phyloP scores from a whole-genome alignment of 2,797 vertebrate species.

The Scyliorhinus canicula region DNA sequence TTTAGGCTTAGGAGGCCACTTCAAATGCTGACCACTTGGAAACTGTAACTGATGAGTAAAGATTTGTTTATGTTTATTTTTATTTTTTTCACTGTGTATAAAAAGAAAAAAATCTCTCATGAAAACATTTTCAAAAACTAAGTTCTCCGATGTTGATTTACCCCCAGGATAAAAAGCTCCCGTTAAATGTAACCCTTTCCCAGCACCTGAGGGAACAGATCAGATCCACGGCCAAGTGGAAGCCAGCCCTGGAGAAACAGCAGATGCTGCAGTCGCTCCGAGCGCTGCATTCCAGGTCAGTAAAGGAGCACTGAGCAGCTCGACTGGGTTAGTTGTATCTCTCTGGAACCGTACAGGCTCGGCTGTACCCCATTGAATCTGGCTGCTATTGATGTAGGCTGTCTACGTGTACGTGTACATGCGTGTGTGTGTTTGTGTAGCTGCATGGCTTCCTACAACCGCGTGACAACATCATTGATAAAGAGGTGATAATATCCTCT shows the following conservation, averaged over 20 bases:
- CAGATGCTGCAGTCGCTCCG: slow-evolving; percentile 42
- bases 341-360: background rate
- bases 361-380: background rate
- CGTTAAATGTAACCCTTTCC: slow-evolving; percentile 33
- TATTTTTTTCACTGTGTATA: no score
- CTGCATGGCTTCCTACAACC: background rate
- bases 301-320: background rate
- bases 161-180: slow-evolving; percentile 39
- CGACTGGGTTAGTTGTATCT: background rate
- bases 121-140: no score
- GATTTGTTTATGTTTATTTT: no score
- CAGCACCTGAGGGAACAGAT: slow-evolving; percentile 39
- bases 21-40: no score
- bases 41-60: no score
- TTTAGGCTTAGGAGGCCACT: no score
- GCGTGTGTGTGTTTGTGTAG: no score
- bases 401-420: background rate
- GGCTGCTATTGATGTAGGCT: background rate
- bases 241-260: slow-evolving; percentile 43
- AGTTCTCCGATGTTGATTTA: background rate
- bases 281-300: slow-evolving; percentile 50
- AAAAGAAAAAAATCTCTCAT: no score
- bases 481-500: background rate
- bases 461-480: background rate
- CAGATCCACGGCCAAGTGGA: slow-evolving; percentile 3